These are phyloP conservation scores for Sebastes alutus DNA, from an alignment of 2,797 vertebrate species.

Conservation along the genomic window DNA sequence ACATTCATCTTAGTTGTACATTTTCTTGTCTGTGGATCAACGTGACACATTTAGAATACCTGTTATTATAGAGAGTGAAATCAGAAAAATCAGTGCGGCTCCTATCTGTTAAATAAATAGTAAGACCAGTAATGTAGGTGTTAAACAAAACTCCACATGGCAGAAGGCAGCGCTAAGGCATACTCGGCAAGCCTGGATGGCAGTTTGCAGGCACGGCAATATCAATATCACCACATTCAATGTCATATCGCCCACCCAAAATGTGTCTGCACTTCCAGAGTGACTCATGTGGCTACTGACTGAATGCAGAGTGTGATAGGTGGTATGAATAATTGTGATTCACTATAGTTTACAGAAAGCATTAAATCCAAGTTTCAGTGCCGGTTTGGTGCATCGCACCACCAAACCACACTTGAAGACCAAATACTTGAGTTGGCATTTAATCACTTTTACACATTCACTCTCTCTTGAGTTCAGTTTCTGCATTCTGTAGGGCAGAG, in stretches of 20 bases:
- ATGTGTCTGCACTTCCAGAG: constrained; percentile 37
- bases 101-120: constrained; percentile 9
- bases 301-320: constrained; percentile 15
- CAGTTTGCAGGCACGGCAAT: constrained; percentile 26
- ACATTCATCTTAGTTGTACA: background rate
- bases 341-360: constrained; percentile 8
- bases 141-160: constrained; percentile 15
- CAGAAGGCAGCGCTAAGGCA: constrained; percentile 5
- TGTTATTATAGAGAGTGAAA: background rate
- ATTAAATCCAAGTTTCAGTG: background rate
- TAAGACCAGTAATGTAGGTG: constrained; percentile 2
- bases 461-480: constrained; percentile 10
- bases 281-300: constrained; percentile 46
- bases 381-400: background rate
- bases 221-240: constrained; percentile 38
- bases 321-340: constrained; percentile 26
- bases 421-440: background rate
- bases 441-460: constrained; percentile 24
- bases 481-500: constrained; percentile 20
- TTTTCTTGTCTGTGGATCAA: background rate
- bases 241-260: constrained; percentile 51
- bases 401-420: background rate
- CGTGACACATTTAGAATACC: background rate
- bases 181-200: background rate
- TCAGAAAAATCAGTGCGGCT: background rate